Evolutionary conservation across 2,888 invertebrate genomes (phyloP).

Genomic region (Ochlodes sylvanus): DNA sequence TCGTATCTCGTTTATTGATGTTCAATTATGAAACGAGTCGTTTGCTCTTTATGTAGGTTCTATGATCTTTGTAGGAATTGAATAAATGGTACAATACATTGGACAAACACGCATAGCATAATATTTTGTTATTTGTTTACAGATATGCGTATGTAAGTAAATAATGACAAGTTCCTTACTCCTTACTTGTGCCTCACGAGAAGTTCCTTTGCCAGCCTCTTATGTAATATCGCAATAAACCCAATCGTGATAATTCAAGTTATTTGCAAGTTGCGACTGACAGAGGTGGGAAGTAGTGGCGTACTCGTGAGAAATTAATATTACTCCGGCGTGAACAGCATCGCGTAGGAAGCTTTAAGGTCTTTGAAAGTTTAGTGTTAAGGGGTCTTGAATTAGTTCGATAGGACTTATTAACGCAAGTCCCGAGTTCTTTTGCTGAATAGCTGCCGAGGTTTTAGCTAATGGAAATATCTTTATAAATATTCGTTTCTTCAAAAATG

Average conservation of each 20-base stretch:
- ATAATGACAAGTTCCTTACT: no score
- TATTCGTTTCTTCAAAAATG: no score
- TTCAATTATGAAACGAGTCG: not conserved
- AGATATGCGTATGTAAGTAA: no score
- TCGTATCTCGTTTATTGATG: not conserved
- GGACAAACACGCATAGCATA: no score
- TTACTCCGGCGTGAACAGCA: not conserved
- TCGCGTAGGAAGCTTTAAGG: conserved; percentile 4
- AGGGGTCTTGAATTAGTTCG: not conserved
- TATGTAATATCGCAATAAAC: not conserved
- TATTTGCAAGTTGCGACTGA: not conserved
- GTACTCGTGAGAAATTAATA: not conserved
- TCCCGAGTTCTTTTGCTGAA: not conserved
- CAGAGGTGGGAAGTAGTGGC: not conserved
- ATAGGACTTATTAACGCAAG: not conserved
- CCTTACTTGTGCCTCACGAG: no score
- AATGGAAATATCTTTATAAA: not conserved
- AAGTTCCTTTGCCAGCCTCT: no score
- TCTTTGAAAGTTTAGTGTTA: conserved; percentile 5
- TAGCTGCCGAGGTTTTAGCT: not conserved
- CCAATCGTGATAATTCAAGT: not conserved
- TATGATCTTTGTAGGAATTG: no score
- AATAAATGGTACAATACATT: no score
- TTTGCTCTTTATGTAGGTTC: not conserved
- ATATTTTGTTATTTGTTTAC: no score